phyloP scores from a whole-genome alignment of 2,113 vertebrate genomes.

The Gavialis gangeticus region DNA sequence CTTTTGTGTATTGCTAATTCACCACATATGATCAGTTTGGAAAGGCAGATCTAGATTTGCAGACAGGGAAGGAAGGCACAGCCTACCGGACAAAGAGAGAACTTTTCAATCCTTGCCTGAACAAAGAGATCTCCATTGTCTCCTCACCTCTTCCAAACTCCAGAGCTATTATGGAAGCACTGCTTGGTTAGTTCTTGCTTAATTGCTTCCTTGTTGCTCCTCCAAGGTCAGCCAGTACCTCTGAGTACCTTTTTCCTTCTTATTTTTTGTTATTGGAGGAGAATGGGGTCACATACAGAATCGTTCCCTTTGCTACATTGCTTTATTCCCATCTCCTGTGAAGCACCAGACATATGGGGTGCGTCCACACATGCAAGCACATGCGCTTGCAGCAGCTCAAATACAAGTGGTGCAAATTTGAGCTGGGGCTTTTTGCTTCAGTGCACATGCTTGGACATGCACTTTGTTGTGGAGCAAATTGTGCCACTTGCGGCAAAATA shows the following conservation, averaged over 20 bases:
- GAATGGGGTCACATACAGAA: neutral
- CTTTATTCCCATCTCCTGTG: neutral
- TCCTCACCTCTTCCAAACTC: neutral
- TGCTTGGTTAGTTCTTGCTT: neutral
- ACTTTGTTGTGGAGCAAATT: too few species aligned
- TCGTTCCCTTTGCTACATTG: neutral
- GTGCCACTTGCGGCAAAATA: too few species aligned
- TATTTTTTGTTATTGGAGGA: neutral
- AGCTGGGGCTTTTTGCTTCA: too few species aligned
- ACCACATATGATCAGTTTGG: neutral
- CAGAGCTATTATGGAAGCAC: neutral
- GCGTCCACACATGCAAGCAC: too few species aligned
- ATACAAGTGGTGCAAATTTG: too few species aligned
- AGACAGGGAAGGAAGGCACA: neutral
- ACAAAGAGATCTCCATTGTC: neutral
- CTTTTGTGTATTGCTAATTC: neutral
- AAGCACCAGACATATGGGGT: neutral
- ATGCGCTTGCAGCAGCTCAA: too few species aligned
- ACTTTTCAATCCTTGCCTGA: neutral
- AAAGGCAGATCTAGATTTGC: neutral
- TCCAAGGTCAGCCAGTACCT: neutral
- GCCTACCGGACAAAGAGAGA: neutral
- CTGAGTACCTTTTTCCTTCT: neutral
- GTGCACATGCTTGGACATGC: too few species aligned
- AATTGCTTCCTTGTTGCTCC: neutral